A percentile compares a stretch with the other conserved stretches of the same genome.
Conservation (phyloP, 2,113 vertebrate genomes). For the Gopherus evgoodei region DNA sequence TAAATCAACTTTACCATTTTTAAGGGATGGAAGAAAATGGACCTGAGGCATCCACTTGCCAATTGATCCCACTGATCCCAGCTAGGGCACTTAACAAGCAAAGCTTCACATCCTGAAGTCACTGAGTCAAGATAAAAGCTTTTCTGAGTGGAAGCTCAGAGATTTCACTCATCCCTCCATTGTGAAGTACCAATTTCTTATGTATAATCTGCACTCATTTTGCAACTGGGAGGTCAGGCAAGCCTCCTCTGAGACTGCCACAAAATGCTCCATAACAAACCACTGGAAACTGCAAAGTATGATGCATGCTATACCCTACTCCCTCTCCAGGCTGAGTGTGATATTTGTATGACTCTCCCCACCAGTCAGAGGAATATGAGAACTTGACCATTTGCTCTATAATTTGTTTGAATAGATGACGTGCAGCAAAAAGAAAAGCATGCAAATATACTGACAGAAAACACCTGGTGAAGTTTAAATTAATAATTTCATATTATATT, state of each 20-base stretch:
- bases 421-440: background rate
- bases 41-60: background rate
- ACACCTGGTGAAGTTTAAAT: background rate
- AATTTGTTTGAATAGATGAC: background rate
- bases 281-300: background rate
- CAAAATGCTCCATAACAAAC: background rate
- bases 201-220: background rate
- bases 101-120: background rate
- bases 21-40: constrained; percentile 9
- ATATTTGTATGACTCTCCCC: background rate
- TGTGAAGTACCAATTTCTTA: background rate
- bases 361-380: background rate
- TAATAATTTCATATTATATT: background rate
- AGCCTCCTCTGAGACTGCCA: background rate
- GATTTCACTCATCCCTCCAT: background rate
- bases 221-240: background rate
- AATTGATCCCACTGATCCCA: constrained; percentile 5
- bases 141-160: background rate
- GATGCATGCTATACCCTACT: fast-evolving
- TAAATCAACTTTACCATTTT: background rate
- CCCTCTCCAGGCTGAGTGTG: fast-evolving
- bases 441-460: background rate
- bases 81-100: constrained; percentile 22
- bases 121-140: background rate
- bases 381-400: background rate